Base-by-base conservation (phyloP, 2,113 vertebrate species). In the Pseudopodoces humilis region DNA sequence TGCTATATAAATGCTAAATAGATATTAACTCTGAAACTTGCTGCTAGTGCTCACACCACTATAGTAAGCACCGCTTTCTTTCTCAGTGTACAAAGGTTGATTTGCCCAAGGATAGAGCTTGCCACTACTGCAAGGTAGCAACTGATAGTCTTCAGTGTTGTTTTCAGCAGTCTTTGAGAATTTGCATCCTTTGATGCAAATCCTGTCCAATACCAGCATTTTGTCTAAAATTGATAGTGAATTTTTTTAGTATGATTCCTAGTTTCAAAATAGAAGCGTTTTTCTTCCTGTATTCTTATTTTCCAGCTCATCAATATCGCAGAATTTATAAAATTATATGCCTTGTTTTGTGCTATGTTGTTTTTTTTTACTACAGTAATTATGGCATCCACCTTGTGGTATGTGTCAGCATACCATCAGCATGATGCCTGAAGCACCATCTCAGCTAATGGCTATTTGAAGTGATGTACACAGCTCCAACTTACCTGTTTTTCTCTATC, bases 201-300 rank as follows among this genome's bases (percentile, higher is more conserved):
- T 95, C 90, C 47, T 95, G 37, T 43, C 31, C 83, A 96, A 91
- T 58, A 83, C 15, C 33, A 88, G 33, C 2, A 10, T 96, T 97
- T 97, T 93, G 90, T 94, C 84, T 95, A 92, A 94, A 97, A 88
- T 53, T 69, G 44, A 52, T 37, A 68, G 63, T 68, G 18, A 88
- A 59, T 8, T 41, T 88, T 95, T 92, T 91, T 71, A 46, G 25
- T 49, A 69, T 77, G 50, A 88, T 92, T 65, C 62, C 28, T 55
- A 27, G 55, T 93, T 95, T 97, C 87, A 62, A 75, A 84, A 90
- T 78, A 86, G 31, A 64, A 91, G 83, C 9, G 13, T 13, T 95
- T 97, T 90, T 94, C 81, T 95, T 95, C 75, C 68, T 91, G 63
- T 85, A 55, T 95, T 97, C 63, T 89, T 95, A 64, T 95, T 93